Evolutionary conservation across 2,888 invertebrate species (phyloP).

Genomic region (Corbicula japonica): DNA sequence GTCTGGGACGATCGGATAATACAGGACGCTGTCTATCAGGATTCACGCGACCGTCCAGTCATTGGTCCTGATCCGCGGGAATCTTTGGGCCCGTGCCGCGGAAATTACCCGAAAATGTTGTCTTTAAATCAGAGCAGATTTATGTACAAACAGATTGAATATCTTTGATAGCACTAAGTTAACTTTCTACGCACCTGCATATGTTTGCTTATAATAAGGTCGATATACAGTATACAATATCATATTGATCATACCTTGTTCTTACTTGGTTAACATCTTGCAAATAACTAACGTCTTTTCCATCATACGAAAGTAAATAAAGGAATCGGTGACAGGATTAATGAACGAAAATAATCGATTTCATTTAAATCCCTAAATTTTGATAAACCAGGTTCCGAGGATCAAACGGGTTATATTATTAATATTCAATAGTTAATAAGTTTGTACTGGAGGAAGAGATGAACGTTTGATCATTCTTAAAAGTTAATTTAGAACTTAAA

Average conservation of each 20-base stretch:
- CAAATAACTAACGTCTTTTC: background rate
- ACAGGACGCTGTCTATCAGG: too few relatives aligned
- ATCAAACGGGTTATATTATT: background rate
- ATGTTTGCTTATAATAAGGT: background rate
- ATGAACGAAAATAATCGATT: conserved; percentile 26
- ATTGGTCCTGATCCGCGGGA: too few relatives aligned
- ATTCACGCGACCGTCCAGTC: too few relatives aligned
- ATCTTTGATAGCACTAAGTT: too few relatives aligned
- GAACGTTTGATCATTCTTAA: background rate
- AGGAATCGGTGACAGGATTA: conserved; percentile 20
- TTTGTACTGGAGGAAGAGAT: background rate
- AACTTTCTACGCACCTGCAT: conserved; percentile 8
- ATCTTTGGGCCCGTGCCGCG: too few relatives aligned
- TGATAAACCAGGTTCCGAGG: conserved; percentile 16
- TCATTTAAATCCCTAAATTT: conserved; percentile 21
- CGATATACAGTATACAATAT: conserved; percentile 16
- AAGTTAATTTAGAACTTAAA: background rate
- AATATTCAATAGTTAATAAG: background rate
- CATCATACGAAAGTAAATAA: conserved; percentile 27
- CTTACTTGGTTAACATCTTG: conserved; percentile 1
- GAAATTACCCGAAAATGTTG: too few relatives aligned
- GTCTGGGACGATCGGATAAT: too few relatives aligned
- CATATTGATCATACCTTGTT: conserved; percentile 6
- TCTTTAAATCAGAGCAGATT: too few relatives aligned
- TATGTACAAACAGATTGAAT: too few relatives aligned